Base-by-base conservation (phyloP, 2,888 invertebrate species). In the Elmis aenea region DNA sequence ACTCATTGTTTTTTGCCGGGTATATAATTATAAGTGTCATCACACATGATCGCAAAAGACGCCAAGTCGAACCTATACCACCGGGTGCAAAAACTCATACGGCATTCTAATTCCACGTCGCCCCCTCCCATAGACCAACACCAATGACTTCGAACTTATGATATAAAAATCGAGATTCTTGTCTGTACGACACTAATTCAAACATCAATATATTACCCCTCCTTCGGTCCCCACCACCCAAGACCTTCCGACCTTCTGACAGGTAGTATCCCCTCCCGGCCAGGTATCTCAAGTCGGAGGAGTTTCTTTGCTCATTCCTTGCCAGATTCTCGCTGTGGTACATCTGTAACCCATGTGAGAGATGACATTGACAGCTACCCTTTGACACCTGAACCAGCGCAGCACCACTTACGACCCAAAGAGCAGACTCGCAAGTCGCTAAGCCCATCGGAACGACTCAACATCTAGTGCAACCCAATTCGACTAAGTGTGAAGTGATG, bases 121-220 rank as follows among this genome's bases (percentile, higher is more conserved):
- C 58, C 59, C 60, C 55, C 58, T 54, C 55, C 48, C 22, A 36
- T 47, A 50, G 45, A 30, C 55, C 34, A 37, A 44, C 60, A 61
- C 62, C 64, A 62, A 64, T 64, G 61, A 61, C 55, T 62, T 54
- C 52, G 50, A 55, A 58, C 58, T 61, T 56, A 61, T 59, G 58
- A 58, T 53, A 59, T 59, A 57, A 59, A 59, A 61, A 52, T 50
- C 47, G 44, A 56, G 59, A 59, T 60, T 55, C 56, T 55, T 55
- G 58, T 58, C 56, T 54, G 53, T 58, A 59, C 56, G 61, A 62
- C 61, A 62, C 61, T 62, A 62, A 63, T 61, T 63, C 62, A 61
- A 64, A 63, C 62, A 62, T 63, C 64, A 61, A 66, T 64, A 63
- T 58, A 58, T 60, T 55, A 62, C 58, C 64, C 62, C 63, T 58